Base-by-base conservation (phyloP, 2,797 vertebrate genomes). In the Podargus strigoides region DNA sequence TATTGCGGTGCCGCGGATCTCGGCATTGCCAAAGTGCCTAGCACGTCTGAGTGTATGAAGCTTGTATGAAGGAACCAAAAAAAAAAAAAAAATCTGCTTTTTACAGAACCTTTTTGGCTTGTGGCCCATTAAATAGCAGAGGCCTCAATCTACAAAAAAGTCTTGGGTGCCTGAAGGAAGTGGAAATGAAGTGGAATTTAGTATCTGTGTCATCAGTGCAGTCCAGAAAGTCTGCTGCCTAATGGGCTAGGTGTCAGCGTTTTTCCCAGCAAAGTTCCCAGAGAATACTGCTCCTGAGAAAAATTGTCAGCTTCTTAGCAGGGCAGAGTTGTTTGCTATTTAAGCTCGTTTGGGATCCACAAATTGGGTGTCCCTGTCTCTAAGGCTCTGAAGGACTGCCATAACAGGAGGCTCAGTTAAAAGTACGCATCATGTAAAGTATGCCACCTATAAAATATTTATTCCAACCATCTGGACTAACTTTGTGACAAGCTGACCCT, bases 11-110 rank as follows among this genome's bases (percentile, higher is more conserved):
- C 78, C 66, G 91, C 0, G 0, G 30, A 80, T 95, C 79, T 84
- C 85, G 64, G 82, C 63, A 41, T 7, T 96, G 87, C 93, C 84
- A 93, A 95, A 91, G 67, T 78, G 76, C 93, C 89, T 89, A 63
- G 56, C 59, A 79, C 14, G 5, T 89, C 80, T 95, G 94, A 78
- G 37, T 52, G 15, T 34, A 70, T 27, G 47, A 79, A 91, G 76
- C 47, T 95, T 86, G 46, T 73, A 49, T 74, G 84, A 26, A 58
- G 47, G 56, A 59, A 89, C 94, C 90, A 81, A 47, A 94, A 91
- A 14, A 15, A 91, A 93, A 89, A 78, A 87, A n/a, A 16, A 55
- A 14, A 36, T 81, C 80, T 93, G 28, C 47, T 24, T 67, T 92
- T 88, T 68, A 84, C 19, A 41, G 75, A 75, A 30, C n/a, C 6